phyloP scores from a whole-genome alignment of 2,888 invertebrate genomes.

The Lochmaea capreae region DNA sequence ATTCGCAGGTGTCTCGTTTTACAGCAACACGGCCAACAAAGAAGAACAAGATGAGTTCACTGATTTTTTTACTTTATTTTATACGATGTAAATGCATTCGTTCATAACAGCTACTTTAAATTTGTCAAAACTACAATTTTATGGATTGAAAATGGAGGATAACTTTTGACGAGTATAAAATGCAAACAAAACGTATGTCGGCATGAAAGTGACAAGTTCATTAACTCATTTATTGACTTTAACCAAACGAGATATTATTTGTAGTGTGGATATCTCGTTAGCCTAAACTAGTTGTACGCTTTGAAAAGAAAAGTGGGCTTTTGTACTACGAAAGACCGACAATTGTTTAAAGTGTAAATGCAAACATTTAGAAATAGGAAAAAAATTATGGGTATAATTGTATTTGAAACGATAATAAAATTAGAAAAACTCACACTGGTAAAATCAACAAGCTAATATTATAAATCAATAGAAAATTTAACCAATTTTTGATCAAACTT shows the following conservation, averaged over 20 bases:
- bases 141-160: too few species aligned
- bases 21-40: conserved; percentile 23
- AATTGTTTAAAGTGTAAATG: conserved; percentile 18
- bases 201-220: conserved; percentile 31
- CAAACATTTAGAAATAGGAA: conserved; percentile 21
- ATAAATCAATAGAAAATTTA: too few species aligned
- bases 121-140: background rate
- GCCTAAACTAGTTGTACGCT: background rate
- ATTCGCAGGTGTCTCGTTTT: conserved; percentile 42
- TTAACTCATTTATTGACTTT: conserved; percentile 29
- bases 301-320: background rate
- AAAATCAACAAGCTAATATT: too few species aligned
- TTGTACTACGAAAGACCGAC: conserved; percentile 13
- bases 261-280: conserved; percentile 10
- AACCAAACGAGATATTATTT: conserved; percentile 24
- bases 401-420: background rate
- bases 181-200: background rate
- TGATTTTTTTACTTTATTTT: conserved; percentile 31
- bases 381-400: background rate
- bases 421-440: background rate
- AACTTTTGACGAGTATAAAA: background rate
- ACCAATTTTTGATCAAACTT: too few species aligned
- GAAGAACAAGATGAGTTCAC: conserved; percentile 29
- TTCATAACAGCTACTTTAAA: too few species aligned
- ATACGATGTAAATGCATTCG: background rate